Evolutionary conservation across 1,140 invertebrate species (phyloP), one percentile per base, ranked within the genome.

Genomic region (Sminthurinus signatus): DNA sequence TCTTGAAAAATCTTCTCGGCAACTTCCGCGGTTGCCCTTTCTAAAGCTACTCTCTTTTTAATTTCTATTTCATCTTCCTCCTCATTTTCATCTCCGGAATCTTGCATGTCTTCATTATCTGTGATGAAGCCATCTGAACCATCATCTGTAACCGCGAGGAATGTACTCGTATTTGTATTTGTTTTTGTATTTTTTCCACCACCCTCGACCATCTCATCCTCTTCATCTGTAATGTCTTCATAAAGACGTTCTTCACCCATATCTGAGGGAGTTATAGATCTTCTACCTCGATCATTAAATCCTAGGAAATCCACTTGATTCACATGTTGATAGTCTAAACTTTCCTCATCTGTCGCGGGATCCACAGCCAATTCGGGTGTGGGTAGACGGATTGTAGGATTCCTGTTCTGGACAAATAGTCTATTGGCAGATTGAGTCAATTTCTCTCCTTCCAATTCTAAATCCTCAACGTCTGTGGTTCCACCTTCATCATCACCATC

Each of bases 391-490:
- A 28, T 28, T n/a, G 31, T 36, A n/a, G 15, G 39, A 39, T 25
- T 10, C 8, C 28, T 21, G 39, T 14, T 29, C 17, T 25, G 10
- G 23, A 61, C 27, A n/a, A 56, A n/a, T 12, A 14, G 17, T 25
- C n/a, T 4, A 32, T 60, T 28, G 3, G 23, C 50, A 21, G 17
- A 56, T 55, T 25, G 25, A 28, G 48, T 31, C 36, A 57, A 44
- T 48, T 74, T 73, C 55, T 71, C 71, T 52, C 75, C 72, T 17
- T 67, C 71, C 29, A 66, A 23, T 50, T 77, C 77, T 29, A 81
- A 69, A 69, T 81, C 80, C 69, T 82, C 81, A 50, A 80, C 69
- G 69, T 83, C 81, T 25, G 81, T 82, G 43, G 73, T 62, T 15
- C 69, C 71, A 61, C 80, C 67, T 60, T 55, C n/a, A 17, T 51